These are phyloP conservation scores for Drosophila nigritarsus DNA, from an alignment of 2,888 invertebrate species.

Conservation along the genomic window DNA sequence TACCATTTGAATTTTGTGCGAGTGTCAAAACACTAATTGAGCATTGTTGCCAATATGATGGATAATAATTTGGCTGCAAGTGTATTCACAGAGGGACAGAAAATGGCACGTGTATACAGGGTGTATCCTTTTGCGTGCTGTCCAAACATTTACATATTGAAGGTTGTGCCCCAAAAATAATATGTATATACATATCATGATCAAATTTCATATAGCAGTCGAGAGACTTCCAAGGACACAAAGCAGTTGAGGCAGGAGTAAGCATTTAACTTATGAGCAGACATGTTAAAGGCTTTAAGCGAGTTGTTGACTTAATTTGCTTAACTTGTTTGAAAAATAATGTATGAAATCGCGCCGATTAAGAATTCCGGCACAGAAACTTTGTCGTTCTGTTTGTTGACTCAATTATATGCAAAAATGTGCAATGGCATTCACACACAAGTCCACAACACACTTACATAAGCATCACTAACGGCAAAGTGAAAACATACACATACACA, in stretches of 20 bases:
- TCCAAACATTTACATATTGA: slow-evolving; percentile 11
- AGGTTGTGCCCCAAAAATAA: not conserved
- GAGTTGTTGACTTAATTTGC: slow-evolving; percentile 6
- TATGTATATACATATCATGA: not conserved
- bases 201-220: slow-evolving; percentile 5
- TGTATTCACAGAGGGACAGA: not conserved
- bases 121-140: slow-evolving; percentile 31
- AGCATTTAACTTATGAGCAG: not conserved
- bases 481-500: slow-evolving; percentile 24
- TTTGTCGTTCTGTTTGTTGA: slow-evolving; percentile 32
- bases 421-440: slow-evolving; percentile 45
- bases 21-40: slow-evolving; percentile 20
- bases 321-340: not conserved
- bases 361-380: slow-evolving; percentile 2
- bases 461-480: slow-evolving; percentile 33
- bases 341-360: not conserved
- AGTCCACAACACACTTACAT: slow-evolving; percentile 8
- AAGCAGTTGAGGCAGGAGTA: not conserved
- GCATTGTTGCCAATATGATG: slow-evolving; percentile 12
- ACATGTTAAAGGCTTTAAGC: not conserved
- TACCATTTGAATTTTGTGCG: slow-evolving; percentile 5
- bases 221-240: slow-evolving; percentile 3
- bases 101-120: slow-evolving; percentile 31
- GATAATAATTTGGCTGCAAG: slow-evolving; percentile 15
- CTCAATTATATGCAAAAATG: slow-evolving; percentile 74